Evolutionary conservation across 2,888 invertebrate genomes (phyloP), one percentile per base, ranked within the genome.

Genomic region (Nephrocerus scutellatus): DNA sequence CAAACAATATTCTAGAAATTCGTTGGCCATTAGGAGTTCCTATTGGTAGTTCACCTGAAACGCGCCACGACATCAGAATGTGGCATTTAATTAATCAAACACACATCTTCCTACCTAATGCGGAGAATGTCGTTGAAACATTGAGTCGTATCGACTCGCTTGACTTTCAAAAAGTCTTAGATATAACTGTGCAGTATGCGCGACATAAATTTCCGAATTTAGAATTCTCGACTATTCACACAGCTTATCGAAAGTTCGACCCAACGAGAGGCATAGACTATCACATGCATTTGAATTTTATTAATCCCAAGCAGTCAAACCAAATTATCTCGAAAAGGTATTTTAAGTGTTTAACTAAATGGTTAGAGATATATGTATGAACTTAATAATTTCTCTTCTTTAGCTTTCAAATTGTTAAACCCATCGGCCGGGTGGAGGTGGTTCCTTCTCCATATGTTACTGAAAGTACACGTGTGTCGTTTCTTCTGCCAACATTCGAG

Each of bases 371-470:
- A n/a, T n/a, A 5, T n/a, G n/a, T 24, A 24, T 7, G 13, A 21
- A 13, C n/a, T n/a, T n/a, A n/a, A n/a, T n/a, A n/a, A n/a, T n/a
- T n/a, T n/a, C n/a, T n/a, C n/a, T 39, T 45, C 22, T 39, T 37
- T 24, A 78, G 86, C 55, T 75, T 91, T 50, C 82, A 91, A 70
- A 76, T 86, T 25, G 80, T 82, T 36, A 85, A 93, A 49, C 84
- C 88, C 10, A 70, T 96, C 39, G 90, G 90, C 12, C 79, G 82
- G 42, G 86, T 91, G 7, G 90, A 95, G 61, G 79, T 96, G 42
- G 77, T 93, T 24, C 83, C 87, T 2, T 87, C 91, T 62, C 95
- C 93, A 0, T 96, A 95, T 70, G 95, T 96, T 2, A 96, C 95
- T 0, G 96, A 97, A 74, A 88, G 84, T 66, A 82, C 84, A 6